Percentiles rank a stretch among this genome's conserved stretches.
phyloP scores from a whole-genome alignment of 2,797 vertebrate genomes.

The Macrochelys suwanniensis region DNA sequence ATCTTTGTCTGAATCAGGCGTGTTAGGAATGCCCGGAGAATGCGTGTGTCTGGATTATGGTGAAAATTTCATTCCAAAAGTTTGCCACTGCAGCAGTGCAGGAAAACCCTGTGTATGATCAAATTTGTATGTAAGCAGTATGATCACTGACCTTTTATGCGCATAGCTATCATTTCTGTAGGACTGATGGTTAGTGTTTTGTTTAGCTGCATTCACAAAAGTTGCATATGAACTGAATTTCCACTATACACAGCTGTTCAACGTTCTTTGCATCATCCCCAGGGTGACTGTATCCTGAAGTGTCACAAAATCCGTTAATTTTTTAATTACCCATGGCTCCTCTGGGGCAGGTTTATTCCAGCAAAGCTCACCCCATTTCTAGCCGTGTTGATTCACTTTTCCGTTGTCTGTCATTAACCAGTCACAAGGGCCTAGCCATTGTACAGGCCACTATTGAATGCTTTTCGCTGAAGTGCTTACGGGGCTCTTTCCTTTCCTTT shows the following conservation, averaged over 20 bases:
- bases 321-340: background rate
- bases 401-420: background rate
- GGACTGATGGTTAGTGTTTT: background rate
- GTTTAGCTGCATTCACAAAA: background rate
- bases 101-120: background rate
- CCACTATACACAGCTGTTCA: background rate
- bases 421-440: background rate
- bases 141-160: rapidly evolving
- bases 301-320: background rate
- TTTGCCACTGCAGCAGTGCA: background rate
- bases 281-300: background rate
- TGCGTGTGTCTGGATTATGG: rapidly evolving
- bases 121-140: background rate
- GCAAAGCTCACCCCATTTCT: background rate
- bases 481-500: background rate
- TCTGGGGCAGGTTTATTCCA: background rate
- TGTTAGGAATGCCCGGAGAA: background rate
- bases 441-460: background rate
- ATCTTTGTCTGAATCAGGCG: background rate
- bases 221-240: background rate
- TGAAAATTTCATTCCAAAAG: background rate
- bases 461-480: rapidly evolving
- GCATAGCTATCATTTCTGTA: background rate
- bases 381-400: background rate
- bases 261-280: background rate